Base-by-base conservation (phyloP, 2,888 invertebrate genomes). In the Ditula angustiorana region DNA sequence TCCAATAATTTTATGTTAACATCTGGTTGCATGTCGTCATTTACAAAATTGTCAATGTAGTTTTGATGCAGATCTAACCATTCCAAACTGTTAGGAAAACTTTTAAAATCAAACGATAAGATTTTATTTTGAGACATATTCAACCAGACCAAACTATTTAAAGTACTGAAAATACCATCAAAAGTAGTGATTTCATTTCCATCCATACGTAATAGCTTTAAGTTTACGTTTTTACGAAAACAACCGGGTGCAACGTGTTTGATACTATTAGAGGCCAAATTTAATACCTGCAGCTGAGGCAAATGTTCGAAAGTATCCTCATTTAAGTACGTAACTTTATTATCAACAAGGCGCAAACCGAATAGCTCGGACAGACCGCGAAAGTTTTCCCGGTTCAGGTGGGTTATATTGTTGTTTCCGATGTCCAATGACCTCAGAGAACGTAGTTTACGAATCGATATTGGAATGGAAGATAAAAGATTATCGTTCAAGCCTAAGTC, bases 1-100 rank as follows among this genome's bases (percentile, higher is more conserved):
- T 97, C 96, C 71, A 97, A 87, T 87, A 95, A 94, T 85, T 95
- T 96, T 67, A 96, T 95, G 77, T 94, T 94, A 26, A 95, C 82
- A 73, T 93, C 93, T 35, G 87, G 81, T 69, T 84, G 81, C 90
- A 88, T 94, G 85, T 85, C 94, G 78, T 86, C 95, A 85, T 85
- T 95, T 83, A 87, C 92, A 93, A 92, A 95, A 72, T 94, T 94
- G 69, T 93, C 90, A 71, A 97, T 95, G 79, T 94, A 93, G 87
- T 97, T 97, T 79, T 95, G 94, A 84, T 96, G 96, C 83, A 97
- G 94, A 85, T 97, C 96, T 70, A 97, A 89, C 96, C 96, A 96
- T 79, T 96, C 95, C 65, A 97, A 92, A 73, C 95, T 95, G 16
- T 91, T 83, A 13, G 97, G 97, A 70, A 97, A 94, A 81, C 95